phyloP scores from a whole-genome alignment of 1,140 invertebrate species.

The Drosophila quadrilineata region DNA sequence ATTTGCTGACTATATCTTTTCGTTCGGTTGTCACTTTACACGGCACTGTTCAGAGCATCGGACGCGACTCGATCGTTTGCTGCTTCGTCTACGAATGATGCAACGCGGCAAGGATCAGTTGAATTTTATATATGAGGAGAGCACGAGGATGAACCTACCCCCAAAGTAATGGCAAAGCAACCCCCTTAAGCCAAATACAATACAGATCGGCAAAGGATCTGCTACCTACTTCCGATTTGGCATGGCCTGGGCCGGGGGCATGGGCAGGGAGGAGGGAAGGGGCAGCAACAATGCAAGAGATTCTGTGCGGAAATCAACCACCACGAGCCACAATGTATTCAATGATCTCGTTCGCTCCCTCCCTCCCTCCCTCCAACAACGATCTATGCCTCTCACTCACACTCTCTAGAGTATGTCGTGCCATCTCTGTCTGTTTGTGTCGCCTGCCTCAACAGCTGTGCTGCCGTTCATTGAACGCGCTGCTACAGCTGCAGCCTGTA shows the following conservation, averaged over 20 bases:
- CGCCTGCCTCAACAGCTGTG: slow-evolving; percentile 60
- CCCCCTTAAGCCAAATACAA: slow-evolving; percentile 45
- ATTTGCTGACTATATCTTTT: not conserved
- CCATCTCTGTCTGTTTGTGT: slow-evolving; percentile 19
- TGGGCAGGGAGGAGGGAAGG: too few relatives aligned
- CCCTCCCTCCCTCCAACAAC: not conserved
- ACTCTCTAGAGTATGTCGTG: too few relatives aligned
- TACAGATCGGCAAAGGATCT: slow-evolving; percentile 46
- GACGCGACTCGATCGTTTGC: slow-evolving; percentile 61
- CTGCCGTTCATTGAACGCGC: slow-evolving; percentile 57
- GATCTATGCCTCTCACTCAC: too few relatives aligned
- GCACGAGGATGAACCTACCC: slow-evolving; percentile 42
- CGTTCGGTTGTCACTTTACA: slow-evolving; percentile 29
- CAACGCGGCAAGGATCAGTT: slow-evolving; percentile 69
- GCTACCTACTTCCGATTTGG: slow-evolving; percentile 69
- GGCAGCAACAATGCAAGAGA: too few relatives aligned
- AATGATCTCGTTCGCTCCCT: slow-evolving; percentile 30
- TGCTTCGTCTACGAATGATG: slow-evolving; percentile 74
- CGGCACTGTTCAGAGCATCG: slow-evolving; percentile 35
- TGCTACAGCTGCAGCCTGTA: slow-evolving; percentile 56
- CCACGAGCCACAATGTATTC: slow-evolving; percentile 57
- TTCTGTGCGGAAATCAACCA: slow-evolving; percentile 67
- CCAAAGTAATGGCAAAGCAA: slow-evolving; percentile 20
- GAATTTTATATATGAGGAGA: slow-evolving; percentile 76
- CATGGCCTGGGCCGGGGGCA: not conserved